A percentile compares a stretch with the other conserved stretches of the same genome.
phyloP scores from a whole-genome alignment of 1,140 invertebrate genomes.

The Neodiprion lecontei region DNA sequence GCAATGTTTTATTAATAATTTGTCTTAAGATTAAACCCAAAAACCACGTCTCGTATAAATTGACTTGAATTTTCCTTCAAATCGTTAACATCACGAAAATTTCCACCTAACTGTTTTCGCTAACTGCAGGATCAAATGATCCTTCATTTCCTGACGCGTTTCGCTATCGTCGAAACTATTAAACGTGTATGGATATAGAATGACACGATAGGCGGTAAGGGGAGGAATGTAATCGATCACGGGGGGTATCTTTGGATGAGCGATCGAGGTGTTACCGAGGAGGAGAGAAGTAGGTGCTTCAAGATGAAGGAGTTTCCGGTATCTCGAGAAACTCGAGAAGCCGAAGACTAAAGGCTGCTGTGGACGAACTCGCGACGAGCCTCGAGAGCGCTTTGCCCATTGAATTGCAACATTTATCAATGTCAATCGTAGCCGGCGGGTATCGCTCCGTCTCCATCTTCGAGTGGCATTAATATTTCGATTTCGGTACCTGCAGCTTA shows the following conservation, averaged over 20 bases:
- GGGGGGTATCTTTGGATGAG: conserved; percentile 24
- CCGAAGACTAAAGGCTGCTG: neutral
- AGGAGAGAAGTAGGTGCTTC: conserved; percentile 18
- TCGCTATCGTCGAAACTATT: too few species aligned
- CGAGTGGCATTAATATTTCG: conserved; percentile 21
- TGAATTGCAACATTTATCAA: conserved; percentile 45
- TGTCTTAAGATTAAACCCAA: too few species aligned
- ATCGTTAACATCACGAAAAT: too few species aligned
- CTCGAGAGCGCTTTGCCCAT: conserved; percentile 12
- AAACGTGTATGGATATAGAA: too few species aligned
- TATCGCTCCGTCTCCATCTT: conserved; percentile 24
- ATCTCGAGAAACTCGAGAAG: neutral
- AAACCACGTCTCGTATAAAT: too few species aligned
- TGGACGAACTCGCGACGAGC: neutral
- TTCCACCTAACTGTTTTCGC: too few species aligned
- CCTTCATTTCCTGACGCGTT: conserved; percentile 8
- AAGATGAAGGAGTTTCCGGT: neutral
- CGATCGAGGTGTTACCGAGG: conserved; percentile 23
- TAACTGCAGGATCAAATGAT: neutral
- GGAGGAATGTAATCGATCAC: conserved; percentile 29
- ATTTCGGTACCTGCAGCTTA: conserved; percentile 9
- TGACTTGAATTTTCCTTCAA: too few species aligned
- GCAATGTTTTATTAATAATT: too few species aligned
- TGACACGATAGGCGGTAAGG: too few species aligned
- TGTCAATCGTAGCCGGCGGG: conserved; percentile 30